Evolutionary conservation across 2,113 vertebrate genomes (phyloP).

Genomic region (Delphinapterus leucas): DNA sequence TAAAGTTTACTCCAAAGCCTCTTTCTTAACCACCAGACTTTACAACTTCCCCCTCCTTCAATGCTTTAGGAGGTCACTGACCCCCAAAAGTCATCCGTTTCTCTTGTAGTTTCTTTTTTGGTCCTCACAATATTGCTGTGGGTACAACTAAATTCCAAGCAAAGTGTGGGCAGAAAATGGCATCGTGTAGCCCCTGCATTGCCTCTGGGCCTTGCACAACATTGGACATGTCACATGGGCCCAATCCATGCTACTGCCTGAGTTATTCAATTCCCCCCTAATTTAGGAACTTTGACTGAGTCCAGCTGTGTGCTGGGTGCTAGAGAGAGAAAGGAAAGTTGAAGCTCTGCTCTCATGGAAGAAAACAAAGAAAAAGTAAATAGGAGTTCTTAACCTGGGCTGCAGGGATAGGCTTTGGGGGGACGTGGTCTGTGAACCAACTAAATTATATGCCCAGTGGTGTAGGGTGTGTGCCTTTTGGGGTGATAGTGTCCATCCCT

Average conservation of each 20-base stretch:
- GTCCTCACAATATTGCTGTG: not conserved
- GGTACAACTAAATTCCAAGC: not conserved
- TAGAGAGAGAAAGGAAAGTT: not conserved
- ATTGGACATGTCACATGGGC: no score
- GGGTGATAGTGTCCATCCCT: not conserved
- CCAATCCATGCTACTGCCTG: no score
- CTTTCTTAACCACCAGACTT: not conserved
- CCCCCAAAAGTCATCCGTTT: not conserved
- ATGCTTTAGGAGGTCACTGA: not conserved
- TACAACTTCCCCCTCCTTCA: no score
- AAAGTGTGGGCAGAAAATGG: fast-evolving
- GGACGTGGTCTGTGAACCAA: not conserved
- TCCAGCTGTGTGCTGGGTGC: not conserved
- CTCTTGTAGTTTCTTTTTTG: not conserved
- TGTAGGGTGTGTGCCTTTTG: fast-evolving
- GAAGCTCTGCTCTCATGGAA: not conserved
- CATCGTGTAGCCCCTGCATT: fast-evolving
- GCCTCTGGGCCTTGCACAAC: not conserved
- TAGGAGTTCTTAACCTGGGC: not conserved
- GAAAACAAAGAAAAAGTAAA: not conserved
- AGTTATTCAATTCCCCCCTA: not conserved
- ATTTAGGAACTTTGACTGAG: not conserved
- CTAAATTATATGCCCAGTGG: no score
- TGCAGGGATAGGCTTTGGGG: not conserved
- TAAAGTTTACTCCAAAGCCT: not conserved